Evolutionary conservation across 2,888 invertebrate species (phyloP), one percentile per base, ranked within the genome.

Genomic region (Hypselothyrea guttata): DNA sequence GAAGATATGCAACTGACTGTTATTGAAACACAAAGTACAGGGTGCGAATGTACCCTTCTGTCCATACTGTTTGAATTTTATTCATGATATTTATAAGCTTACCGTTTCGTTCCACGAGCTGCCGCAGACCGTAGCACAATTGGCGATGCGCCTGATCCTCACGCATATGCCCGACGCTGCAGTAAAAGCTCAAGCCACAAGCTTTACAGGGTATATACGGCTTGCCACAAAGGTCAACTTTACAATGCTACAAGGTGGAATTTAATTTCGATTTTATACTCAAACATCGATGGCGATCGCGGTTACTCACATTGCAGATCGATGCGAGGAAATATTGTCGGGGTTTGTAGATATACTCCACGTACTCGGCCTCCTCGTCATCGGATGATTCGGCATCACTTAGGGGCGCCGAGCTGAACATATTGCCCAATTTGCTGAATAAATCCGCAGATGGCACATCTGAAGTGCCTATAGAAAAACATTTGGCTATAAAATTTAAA

Each of bases 121-220:
- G 92, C 28, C 91, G 91, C 15, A 94, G 89, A 22, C 92, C 92
- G 35, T 91, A 91, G 77, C 94, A 95, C 1, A 94, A 81, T 0
- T 91, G 91, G 48, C 91, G 91, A 82, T 95, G 94, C 33, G 90
- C 70, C 88, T 91, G 91, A 76, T 93, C 93, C 31, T 92, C 91
- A 44, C 91, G 91, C 82, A 92, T 92, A 74, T 95, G 94, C 9
- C 91, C 91, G 11, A 88, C 82, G 8, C 91, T 91, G 82, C 95
- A 95, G 76, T 94, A 95, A 52, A 92, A 92, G 9, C 93, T 89
- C 89, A 94, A 90, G 56, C 91, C 91, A 68, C 95, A 95, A 42
- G 90, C 84, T 28, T 88, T 87, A 57, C 92, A 92, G 1, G 75
- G 71, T 1, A 88, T 41, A 3, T 70, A 31, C 22, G 62, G 62